A percentile compares a stretch with the other conserved stretches of the same genome.
phyloP scores from a whole-genome alignment of 2,113 vertebrate species.

The Cinclus cinclus region DNA sequence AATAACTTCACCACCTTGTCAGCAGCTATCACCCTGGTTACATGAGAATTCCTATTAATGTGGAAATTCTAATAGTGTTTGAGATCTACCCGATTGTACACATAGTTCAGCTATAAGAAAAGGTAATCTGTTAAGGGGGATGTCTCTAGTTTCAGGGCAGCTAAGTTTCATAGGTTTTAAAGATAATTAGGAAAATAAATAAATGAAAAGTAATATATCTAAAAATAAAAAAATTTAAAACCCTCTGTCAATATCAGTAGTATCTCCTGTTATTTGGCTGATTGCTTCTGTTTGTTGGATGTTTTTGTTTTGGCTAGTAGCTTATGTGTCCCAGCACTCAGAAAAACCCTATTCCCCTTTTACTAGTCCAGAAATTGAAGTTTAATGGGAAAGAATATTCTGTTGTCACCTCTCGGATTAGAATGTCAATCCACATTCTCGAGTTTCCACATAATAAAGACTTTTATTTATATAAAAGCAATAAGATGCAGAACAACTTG shows the following conservation, averaged over 20 bases:
- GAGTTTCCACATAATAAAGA: slow-evolving; percentile 40
- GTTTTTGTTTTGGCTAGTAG: not conserved
- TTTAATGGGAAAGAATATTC: not conserved
- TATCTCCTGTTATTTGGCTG: not conserved
- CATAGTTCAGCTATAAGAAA: not conserved
- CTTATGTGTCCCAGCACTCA: not conserved
- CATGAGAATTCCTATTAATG: not conserved
- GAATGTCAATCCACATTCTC: not conserved
- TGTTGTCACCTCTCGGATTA: not conserved
- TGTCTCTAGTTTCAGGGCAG: not conserved
- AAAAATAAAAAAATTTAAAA: not conserved
- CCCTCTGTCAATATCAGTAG: not conserved
- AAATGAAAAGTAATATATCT: not conserved
- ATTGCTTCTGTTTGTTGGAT: not conserved
- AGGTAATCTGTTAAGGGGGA: not conserved
- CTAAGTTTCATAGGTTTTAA: not conserved
- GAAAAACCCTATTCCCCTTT: not conserved
- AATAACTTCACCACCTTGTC: not conserved
- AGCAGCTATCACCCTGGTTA: not conserved
- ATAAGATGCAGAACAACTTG: slow-evolving; percentile 57
- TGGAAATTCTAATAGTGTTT: not conserved
- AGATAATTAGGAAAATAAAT: not conserved
- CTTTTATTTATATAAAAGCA: slow-evolving; percentile 74
- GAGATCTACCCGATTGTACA: fast-evolving
- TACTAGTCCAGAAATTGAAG: not conserved